Evolutionary conservation across 1,140 invertebrate species (phyloP).

Genomic region (Odontomachus brunneus): DNA sequence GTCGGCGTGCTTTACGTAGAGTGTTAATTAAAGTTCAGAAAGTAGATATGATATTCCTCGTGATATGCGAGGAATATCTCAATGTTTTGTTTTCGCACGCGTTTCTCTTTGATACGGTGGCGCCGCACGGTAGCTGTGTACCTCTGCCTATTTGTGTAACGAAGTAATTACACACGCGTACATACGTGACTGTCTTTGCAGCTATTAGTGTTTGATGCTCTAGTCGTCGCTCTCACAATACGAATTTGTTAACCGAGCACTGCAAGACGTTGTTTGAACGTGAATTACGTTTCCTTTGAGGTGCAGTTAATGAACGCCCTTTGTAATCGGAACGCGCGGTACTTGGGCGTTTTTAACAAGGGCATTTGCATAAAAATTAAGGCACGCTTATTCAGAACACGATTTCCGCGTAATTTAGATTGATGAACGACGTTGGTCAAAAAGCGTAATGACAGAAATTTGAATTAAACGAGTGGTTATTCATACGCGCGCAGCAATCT

Average conservation of each 20-base stretch:
- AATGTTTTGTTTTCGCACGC: neutral
- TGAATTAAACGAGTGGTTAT: neutral
- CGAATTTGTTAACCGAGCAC: constrained; percentile 31
- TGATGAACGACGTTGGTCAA: neutral
- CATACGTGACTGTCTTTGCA: constrained; percentile 28
- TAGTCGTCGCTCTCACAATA: constrained; percentile 16
- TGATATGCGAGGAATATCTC: neutral
- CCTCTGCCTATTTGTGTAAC: constrained; percentile 6
- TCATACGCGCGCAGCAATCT: neutral
- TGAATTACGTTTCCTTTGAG: constrained; percentile 29
- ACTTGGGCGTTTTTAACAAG: constrained; percentile 5
- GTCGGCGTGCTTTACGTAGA: no score
- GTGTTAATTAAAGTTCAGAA: neutral
- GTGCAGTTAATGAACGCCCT: constrained; percentile 8
- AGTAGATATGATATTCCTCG: neutral
- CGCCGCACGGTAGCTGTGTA: neutral
- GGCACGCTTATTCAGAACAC: neutral
- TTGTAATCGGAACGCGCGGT: neutral
- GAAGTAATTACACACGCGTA: constrained; percentile 19
- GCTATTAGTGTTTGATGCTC: constrained; percentile 28
- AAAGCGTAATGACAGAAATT: neutral
- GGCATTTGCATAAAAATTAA: constrained; percentile 15
- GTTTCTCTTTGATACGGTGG: constrained; percentile 16
- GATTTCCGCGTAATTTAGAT: neutral
- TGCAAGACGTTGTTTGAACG: constrained; percentile 12